Conservation (phyloP, 1,140 invertebrate species). For the Neodiprion lecontei region DNA sequence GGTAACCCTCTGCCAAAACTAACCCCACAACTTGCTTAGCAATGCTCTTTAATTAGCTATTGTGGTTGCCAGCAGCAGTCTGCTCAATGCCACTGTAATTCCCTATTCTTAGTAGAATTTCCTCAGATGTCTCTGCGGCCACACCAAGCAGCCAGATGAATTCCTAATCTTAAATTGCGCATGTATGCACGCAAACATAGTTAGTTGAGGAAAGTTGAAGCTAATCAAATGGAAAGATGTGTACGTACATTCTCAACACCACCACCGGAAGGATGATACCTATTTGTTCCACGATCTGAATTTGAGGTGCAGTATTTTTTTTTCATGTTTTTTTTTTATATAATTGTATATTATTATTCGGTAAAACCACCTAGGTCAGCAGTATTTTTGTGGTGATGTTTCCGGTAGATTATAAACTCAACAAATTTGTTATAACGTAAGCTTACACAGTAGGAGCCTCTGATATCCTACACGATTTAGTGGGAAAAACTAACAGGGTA, state of each 20-base stretch:
- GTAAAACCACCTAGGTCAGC: no score
- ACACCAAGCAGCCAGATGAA: conserved; percentile 6
- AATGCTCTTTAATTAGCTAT: conserved; percentile 40
- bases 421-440: no score
- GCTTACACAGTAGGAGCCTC: no score
- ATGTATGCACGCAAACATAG: not conserved
- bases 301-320: not conserved
- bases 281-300: not conserved
- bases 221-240: not conserved
- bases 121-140: conserved; percentile 1
- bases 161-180: conserved; percentile 9
- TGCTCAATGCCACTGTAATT: conserved; percentile 19
- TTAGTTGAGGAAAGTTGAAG: not conserved
- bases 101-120: conserved; percentile 11
- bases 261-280: not conserved
- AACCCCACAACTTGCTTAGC: conserved; percentile 25
- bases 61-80: conserved; percentile 23
- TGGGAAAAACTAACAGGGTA: no score
- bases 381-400: no score
- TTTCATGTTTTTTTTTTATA: not conserved
- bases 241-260: not conserved
- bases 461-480: no score
- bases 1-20: conserved; percentile 8
- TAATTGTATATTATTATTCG: not conserved
- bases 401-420: no score